Percentiles rank a stretch among this genome's conserved stretches.
Evolutionary conservation across 2,113 vertebrate species (phyloP).

Genomic region (Empidonax traillii): DNA sequence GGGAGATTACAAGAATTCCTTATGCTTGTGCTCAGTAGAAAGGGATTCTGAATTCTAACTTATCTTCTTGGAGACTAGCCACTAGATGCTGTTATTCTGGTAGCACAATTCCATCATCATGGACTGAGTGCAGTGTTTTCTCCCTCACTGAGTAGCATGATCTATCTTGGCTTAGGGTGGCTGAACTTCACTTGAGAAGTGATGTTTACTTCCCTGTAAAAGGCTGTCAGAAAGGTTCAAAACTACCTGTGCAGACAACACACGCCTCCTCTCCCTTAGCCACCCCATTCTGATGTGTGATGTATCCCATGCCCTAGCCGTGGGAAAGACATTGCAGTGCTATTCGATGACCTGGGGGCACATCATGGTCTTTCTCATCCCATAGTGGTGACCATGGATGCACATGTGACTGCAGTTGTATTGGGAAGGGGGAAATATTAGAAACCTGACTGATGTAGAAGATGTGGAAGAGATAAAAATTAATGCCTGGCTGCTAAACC

Average conservation of each 20-base stretch:
- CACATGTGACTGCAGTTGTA: not conserved
- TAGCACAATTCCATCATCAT: not conserved
- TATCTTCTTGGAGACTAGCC: not conserved
- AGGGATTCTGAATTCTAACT: conserved; percentile 2
- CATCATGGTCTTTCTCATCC: not conserved
- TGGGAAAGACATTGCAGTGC: not conserved
- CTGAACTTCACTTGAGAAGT: not conserved
- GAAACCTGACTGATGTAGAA: not conserved
- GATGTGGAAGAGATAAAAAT: not conserved
- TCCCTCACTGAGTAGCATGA: not conserved
- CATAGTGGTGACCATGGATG: not conserved
- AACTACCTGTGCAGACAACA: not conserved
- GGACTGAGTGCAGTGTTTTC: not conserved
- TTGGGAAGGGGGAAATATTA: not conserved
- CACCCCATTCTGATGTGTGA: not conserved
- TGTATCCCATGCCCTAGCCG: not conserved
- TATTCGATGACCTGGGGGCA: not conserved
- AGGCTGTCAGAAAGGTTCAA: not conserved
- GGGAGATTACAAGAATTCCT: not conserved
- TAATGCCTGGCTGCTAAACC: not conserved
- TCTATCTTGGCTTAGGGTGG: not conserved
- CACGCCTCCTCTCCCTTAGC: not conserved
- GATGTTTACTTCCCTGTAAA: not conserved
- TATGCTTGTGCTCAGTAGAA: not conserved
- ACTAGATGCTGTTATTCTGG: not conserved